Evolutionary conservation across 2,888 invertebrate genomes (phyloP), one percentile per base, ranked within the genome.

Genomic region (Oxycera nigricornis): DNA sequence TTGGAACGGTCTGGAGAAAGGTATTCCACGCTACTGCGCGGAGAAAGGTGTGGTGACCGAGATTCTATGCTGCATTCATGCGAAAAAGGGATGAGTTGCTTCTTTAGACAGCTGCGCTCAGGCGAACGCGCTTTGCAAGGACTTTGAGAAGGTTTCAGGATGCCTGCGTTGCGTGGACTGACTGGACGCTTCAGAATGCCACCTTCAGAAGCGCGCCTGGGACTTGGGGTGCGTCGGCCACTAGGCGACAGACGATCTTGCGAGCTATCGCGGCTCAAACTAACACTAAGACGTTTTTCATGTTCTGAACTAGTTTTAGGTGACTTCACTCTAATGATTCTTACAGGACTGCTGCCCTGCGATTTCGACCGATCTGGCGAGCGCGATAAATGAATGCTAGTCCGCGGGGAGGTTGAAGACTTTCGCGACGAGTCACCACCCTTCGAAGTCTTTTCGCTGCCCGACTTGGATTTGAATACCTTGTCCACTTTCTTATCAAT

Each of bases 231-330:
- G 14, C 84, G 81, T 0, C 83, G 78, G 0, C 83, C 84, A n/a
- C n/a, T n/a, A 14, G 35, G 14, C 0, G 81, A 82, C 1, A 81
- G 76, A 2, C 85, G 82, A 77, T 85, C 84, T 67, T 83, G 82
- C 0, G 85, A 85, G 72, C 81, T 83, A 62, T 85, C 85, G 0
- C 85, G 82, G 79, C 9, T 81, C 0, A 82, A 81, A 75, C 82
- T 82, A 2, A 83, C 81, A 76, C 82, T 83, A 52, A 83, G 52
- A 0, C 84, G 81, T 41, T 85, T 85, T 24, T 79, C 81, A 72
- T 84, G 83, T 74, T 89, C 90, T 74, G 89, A 86, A 77, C 89
- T 90, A 73, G 86, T 86, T 74, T 89, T 87, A 0, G 90, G 90
- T 14, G 85, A 85, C 76, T 83, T 85, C 1, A 86, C 84, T 79